Evolutionary conservation across 2,113 vertebrate genomes (phyloP), one percentile per base, ranked within the genome.

Genomic region (Mobula hypostoma): DNA sequence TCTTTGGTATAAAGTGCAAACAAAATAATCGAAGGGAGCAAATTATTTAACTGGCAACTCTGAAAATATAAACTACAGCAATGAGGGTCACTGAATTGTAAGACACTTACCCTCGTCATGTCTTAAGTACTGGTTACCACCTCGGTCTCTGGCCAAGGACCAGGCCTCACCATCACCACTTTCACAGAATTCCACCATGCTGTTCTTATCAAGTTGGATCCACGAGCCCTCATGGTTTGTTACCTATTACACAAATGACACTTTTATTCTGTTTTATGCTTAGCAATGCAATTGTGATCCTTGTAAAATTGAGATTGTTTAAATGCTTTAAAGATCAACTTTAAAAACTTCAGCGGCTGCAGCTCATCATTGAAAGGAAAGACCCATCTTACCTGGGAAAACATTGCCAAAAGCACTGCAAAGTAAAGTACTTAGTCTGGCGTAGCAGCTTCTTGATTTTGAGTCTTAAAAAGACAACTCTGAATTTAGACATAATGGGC

Each of bases 131-230:
- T 99, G 99, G 96, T 98, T 99, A 95, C 98, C 99, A 94, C 99
- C 98, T 96, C 97, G 97, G 97, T 99, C 99, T 97, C 98, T 98
- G 96, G 99, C 98, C 97, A 99, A 96, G 0, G 99, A 99, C 99
- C 99, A 99, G 1, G 99, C 99, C 95, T 99, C 99, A 68, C 99
- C 99, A 96, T 99, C 99, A 95, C 99, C 99, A 94, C 98, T 99
- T 97, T 99, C 99, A 97, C 99, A 99, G 97, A 99, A 99, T 95
- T 99, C 99, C 96, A 99, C 98, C 95, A 99, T 98, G 96, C 98
- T 99, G 98, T 98, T 99, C 97, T 99, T 99, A 97, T 99, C 99
- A 97, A 99, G 98, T 94, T 99, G 99, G 94, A 99, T 98, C 99
- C 99, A 99, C 0, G 98, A 98, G 95, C 99, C 99, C 97, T 99